Percentiles rank a stretch among this genome's conserved stretches.
phyloP scores from a whole-genome alignment of 1,140 invertebrate species.

The Wiebesia pumilae region DNA sequence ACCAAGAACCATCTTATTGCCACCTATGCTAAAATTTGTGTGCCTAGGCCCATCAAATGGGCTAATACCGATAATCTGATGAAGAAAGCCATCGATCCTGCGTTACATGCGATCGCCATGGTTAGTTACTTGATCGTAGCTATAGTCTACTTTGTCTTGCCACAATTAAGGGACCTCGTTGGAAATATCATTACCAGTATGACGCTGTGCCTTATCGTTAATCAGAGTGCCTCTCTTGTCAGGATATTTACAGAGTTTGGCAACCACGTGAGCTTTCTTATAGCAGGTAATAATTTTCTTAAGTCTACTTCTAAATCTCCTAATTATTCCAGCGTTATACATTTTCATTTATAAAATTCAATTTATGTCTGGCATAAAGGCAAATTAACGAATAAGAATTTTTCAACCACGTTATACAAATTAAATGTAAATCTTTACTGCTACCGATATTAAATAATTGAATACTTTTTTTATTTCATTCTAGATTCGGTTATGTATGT shows the following conservation, averaged over 20 bases:
- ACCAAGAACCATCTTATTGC: constrained; percentile 70
- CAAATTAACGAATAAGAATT: no score
- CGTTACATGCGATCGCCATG: constrained; percentile 83
- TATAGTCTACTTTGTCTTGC: constrained; percentile 88
- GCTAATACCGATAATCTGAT: constrained; percentile 83
- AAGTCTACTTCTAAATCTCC: no score
- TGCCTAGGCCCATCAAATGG: constrained; percentile 82
- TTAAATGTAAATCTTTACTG: no score
- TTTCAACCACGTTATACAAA: no score
- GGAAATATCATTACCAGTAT: constrained; percentile 90
- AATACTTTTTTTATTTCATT: constrained; percentile 57
- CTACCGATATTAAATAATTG: no score
- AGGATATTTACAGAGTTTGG: constrained; percentile 86
- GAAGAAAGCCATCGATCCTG: constrained; percentile 83
- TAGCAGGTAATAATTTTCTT: constrained; percentile 77
- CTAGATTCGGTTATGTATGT: constrained; percentile 84
- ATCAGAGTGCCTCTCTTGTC: constrained; percentile 85
- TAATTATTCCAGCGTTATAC: no score
- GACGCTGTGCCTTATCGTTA: constrained; percentile 83
- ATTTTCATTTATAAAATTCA: no score
- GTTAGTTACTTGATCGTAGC: constrained; percentile 83
- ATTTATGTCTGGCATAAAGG: no score
- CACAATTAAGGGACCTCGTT: constrained; percentile 86
- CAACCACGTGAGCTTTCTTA: constrained; percentile 85
- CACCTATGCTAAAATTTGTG: constrained; percentile 84